These are phyloP conservation scores for Sarcophaga bullata DNA, from an alignment of 1,140 invertebrate genomes.

Conservation along the genomic window DNA sequence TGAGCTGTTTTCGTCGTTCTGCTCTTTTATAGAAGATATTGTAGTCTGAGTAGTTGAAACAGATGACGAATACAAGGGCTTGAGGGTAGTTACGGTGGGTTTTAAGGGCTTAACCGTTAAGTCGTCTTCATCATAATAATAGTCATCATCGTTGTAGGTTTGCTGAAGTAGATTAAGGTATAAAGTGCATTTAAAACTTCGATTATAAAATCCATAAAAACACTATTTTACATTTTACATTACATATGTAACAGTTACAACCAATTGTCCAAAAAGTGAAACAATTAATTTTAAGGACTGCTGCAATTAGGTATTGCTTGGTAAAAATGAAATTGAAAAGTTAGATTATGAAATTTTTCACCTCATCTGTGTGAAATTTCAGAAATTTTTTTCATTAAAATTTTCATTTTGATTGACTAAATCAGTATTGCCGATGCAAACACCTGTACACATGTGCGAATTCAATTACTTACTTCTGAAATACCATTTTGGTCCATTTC, in stretches of 20 bases:
- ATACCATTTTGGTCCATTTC: slow-evolving; percentile 72
- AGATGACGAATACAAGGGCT: not conserved
- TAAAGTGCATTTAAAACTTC: too few relatives aligned
- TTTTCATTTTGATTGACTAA: slow-evolving; percentile 42
- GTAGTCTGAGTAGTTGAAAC: not conserved
- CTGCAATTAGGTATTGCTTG: too few relatives aligned
- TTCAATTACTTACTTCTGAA: slow-evolving; percentile 66
- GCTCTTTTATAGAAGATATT: not conserved
- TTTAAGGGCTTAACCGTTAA: slow-evolving; percentile 58
- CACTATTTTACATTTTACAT: not conserved
- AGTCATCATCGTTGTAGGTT: slow-evolving; percentile 57
- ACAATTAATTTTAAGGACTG: too few relatives aligned
- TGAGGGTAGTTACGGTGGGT: not conserved
- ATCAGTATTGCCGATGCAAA: slow-evolving; percentile 48
- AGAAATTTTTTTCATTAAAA: not conserved
- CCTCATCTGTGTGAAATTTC: not conserved
- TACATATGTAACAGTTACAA: not conserved
- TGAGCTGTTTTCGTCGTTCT: not conserved
- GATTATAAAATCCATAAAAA: too few relatives aligned
- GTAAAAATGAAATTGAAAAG: too few relatives aligned
- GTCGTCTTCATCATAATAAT: slow-evolving; percentile 63
- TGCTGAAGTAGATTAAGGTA: slow-evolving; percentile 49
- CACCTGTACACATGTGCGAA: slow-evolving; percentile 26
- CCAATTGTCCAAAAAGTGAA: too few relatives aligned
- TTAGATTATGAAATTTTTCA: not conserved